These are phyloP conservation scores for Phasia obesa DNA, from an alignment of 2,888 invertebrate species.

Conservation along the genomic window DNA sequence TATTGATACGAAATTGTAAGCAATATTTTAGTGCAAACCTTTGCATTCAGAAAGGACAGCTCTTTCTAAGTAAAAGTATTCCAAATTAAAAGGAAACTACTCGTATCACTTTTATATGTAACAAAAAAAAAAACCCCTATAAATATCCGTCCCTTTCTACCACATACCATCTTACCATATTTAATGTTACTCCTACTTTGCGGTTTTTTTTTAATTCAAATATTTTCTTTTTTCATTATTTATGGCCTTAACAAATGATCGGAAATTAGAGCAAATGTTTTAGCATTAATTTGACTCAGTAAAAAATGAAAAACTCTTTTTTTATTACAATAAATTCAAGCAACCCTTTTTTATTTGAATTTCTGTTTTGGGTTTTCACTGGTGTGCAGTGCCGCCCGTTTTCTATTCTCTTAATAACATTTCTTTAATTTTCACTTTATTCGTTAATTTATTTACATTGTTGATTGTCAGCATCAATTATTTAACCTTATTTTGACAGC, in stretches of 20 bases:
- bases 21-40: no score
- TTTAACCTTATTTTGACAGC: conserved; percentile 73
- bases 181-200: not conserved
- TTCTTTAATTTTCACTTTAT: conserved; percentile 55
- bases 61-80: no score
- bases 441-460: conserved; percentile 75
- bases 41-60: no score
- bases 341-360: conserved; percentile 54
- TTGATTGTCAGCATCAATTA: conserved; percentile 81
- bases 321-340: conserved; percentile 39
- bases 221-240: conserved; percentile 26
- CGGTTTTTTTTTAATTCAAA: conserved; percentile 16
- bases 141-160: not conserved
- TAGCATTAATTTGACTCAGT: conserved; percentile 56
- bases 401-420: conserved; percentile 47
- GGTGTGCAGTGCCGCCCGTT: not conserved
- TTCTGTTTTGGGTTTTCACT: not conserved
- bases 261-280: conserved; percentile 65
- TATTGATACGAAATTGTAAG: no score
- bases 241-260: conserved; percentile 62
- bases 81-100: no score
- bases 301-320: no score
- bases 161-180: not conserved
- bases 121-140: no score
- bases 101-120: no score